Evolutionary conservation across 1,140 invertebrate genomes (phyloP), one percentile per base, ranked within the genome.

Genomic region (Heliconius melpomene): DNA sequence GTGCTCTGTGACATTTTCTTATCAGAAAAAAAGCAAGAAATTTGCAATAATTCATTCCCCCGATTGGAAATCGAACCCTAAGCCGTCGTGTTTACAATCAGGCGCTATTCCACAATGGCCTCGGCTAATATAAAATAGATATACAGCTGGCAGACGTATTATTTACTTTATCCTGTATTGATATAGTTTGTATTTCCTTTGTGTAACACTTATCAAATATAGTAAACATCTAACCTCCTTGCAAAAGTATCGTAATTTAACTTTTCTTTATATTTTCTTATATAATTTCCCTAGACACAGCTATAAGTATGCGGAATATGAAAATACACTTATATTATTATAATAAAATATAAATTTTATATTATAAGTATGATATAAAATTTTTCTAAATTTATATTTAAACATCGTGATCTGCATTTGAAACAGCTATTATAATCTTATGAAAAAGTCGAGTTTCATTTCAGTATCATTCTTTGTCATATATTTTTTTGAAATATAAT

Each of bases 231-330:
- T 66, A 26, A 29, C 23, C 60, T 66, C 60, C 2, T 66, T 29
- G 11, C 23, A 66, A 66, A 6, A 29, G 60, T 66, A 66, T 26
- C 23, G 8, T 29, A 66, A 66, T 16, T 66, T 66, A 66, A 29
- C 11, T 66, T 66, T 66, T 83, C 54, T 80, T 85, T 81, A 73
- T 79, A 81, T 84, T 78, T 75, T 79, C 78, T 79, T 81, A 81
- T 81, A 84, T 85, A 88, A 89, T 89, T 89, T 89, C 87, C 87
- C 87, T 40, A 9, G 86, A 86, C 84, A 83, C 40, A 66, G 75
- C 75, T 82, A 83, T 74, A 7, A 20, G 50, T 52, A 82, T 75
- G 74, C 40, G 75, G 32, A 75, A 74, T 73, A 75, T 32, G 70
- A 80, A 40, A 74, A 60, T 79, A 79, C 6, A 66, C n/a, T 66